Evolutionary conservation across 1,140 invertebrate species (phyloP).

Genomic region (Diabrotica undecimpunctata): DNA sequence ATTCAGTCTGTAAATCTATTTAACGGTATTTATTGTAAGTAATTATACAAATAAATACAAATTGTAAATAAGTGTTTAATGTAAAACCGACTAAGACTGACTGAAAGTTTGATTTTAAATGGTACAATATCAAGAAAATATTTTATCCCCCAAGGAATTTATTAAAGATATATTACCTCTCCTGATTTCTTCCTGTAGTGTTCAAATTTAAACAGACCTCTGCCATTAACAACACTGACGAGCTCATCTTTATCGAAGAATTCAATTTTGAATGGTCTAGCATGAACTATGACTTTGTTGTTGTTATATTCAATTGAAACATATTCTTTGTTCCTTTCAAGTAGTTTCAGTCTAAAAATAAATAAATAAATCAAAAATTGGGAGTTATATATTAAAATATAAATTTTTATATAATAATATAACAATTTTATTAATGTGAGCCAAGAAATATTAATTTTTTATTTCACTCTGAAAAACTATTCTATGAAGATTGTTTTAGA

Average conservation of each 20-base stretch:
- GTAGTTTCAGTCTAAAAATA: constrained; percentile 41
- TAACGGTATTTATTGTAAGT: too few relatives aligned
- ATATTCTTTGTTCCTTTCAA: constrained; percentile 52
- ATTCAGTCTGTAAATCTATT: too few relatives aligned
- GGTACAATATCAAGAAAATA: not conserved
- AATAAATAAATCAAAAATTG: not conserved
- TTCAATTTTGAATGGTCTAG: constrained; percentile 81
- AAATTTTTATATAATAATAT: too few relatives aligned
- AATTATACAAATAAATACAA: too few relatives aligned
- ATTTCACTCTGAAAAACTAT: too few relatives aligned
- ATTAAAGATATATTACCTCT: constrained; percentile 48
- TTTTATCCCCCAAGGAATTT: not conserved
- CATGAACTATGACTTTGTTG: constrained; percentile 68
- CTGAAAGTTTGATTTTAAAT: not conserved
- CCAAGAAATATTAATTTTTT: too few relatives aligned
- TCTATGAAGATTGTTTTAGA: too few relatives aligned
- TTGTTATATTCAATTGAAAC: constrained; percentile 58
- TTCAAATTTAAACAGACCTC: constrained; percentile 88
- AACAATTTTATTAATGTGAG: too few relatives aligned
- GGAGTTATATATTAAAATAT: too few relatives aligned
- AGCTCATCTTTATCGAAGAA: constrained; percentile 71
- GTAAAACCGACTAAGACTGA: too few relatives aligned
- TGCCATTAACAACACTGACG: constrained; percentile 81
- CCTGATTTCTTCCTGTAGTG: constrained; percentile 71
- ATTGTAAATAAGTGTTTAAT: too few relatives aligned